Evolutionary conservation across 2,113 vertebrate species (phyloP).

Genomic region (Tragelaphus strepsiceros): DNA sequence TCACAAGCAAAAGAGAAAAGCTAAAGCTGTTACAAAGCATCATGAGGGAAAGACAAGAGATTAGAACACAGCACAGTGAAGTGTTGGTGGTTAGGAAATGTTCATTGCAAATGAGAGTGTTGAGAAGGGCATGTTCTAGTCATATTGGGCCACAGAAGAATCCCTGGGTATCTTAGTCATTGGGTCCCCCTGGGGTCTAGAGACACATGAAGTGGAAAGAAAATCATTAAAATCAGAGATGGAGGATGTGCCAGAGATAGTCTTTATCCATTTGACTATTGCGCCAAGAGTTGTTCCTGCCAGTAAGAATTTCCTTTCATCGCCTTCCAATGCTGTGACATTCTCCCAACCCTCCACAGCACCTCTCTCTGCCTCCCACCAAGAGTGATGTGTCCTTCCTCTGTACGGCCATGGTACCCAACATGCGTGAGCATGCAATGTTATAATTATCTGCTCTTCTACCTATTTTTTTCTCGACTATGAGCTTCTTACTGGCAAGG

Average conservation of each 20-base stretch:
- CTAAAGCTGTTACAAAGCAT: neutral
- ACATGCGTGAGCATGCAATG: neutral
- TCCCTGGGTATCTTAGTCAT: neutral
- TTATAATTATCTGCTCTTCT: neutral
- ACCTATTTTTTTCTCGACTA: neutral
- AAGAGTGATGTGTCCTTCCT: neutral
- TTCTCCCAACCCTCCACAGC: neutral
- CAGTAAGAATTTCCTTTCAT: neutral
- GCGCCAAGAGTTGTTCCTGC: neutral
- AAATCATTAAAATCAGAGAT: neutral
- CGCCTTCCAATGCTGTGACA: neutral
- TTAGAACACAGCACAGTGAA: neutral
- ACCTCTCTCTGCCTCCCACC: neutral
- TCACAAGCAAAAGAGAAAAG: neutral
- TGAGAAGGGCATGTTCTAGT: neutral
- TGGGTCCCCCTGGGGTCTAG: neutral
- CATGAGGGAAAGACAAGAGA: neutral
- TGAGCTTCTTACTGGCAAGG: neutral
- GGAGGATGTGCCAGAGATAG: neutral
- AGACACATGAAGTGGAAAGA: neutral
- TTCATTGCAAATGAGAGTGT: neutral
- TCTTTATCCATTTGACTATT: neutral
- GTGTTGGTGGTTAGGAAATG: neutral
- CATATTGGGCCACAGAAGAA: neutral
- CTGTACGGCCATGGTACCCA: neutral